Base-by-base conservation (phyloP, 2,113 vertebrate species). In the Pterophyllum scalare region DNA sequence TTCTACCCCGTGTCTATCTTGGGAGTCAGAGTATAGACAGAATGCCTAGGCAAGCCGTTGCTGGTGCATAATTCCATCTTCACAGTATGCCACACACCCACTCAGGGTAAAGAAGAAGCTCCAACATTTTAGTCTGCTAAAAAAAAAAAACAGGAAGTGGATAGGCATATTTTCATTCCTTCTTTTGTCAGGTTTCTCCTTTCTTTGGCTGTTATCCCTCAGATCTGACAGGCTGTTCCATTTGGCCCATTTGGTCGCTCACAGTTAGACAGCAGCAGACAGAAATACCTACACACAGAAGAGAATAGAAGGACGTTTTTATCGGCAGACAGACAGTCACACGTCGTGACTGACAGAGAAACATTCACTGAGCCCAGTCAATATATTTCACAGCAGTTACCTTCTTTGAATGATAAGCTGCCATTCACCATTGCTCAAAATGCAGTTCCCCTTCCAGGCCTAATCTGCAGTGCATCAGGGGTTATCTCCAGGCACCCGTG, bases 401-500 rank as follows among this genome's bases (percentile, higher is more conserved):
- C 85, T 88, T 89, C 84, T 92, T 62, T 33, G 77, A 86, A 90
- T 88, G 85, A 92, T 93, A 93, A 93, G 79, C 79, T 24, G 61
- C 79, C 84, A 59, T 83, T 91, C 82, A 86, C 49, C 75, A 9
- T 40, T 60, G 80, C 84, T 89, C 74, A 74, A 59, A 81, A 87
- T 82, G 82, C 80, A 82, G 38, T 83, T 85, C 59, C 61, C 81
- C 85, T 86, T 86, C 40, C 57, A 75, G 59, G 64, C 77, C 81
- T 89, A 92, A 93, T 95, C 93, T 93, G 88, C 90, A 90, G 86
- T 89, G 87, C 91, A 94, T 95, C 92, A 83, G 54, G 70, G 85
- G 90, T 94, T 93, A 95, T 96, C 95, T 94, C 49, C 87, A 85
- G 87, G 72, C 88, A 77, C 90, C 86, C 93, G 92, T 87, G 91